These are phyloP conservation scores for Pyrgus malvae DNA, from an alignment of 2,888 invertebrate species.

Conservation along the genomic window DNA sequence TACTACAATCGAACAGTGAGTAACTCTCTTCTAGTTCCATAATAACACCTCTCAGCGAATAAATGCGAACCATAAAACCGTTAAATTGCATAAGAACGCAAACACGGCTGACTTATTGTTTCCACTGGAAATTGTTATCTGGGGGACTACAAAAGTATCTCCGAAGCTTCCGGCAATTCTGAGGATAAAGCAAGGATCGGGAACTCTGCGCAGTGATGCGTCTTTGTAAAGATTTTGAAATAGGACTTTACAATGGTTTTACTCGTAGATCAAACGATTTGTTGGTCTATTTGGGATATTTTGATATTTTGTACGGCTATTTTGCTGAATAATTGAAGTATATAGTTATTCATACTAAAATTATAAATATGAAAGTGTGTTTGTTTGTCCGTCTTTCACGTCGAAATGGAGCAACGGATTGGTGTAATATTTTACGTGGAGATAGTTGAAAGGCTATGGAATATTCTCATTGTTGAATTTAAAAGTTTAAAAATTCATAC, in stretches of 20 bases:
- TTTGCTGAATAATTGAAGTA: too few relatives aligned
- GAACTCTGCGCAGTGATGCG: constrained; percentile 8
- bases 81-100: constrained; percentile 2
- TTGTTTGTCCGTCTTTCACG: too few relatives aligned
- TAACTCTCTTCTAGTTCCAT: too few relatives aligned
- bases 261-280: constrained; percentile 6
- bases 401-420: too few relatives aligned
- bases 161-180: not conserved
- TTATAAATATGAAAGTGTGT: too few relatives aligned
- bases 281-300: constrained; percentile 6
- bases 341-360: too few relatives aligned
- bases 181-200: not conserved
- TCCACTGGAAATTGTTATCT: constrained; percentile 10
- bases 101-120: not conserved
- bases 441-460: too few relatives aligned
- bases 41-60: too few relatives aligned
- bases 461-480: too few relatives aligned
- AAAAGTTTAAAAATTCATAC: too few relatives aligned
- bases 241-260: constrained; percentile 5
- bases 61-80: not conserved
- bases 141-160: not conserved
- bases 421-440: too few relatives aligned
- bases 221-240: constrained; percentile 19
- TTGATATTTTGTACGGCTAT: not conserved
- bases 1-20: too few relatives aligned